phyloP scores from a whole-genome alignment of 2,113 vertebrate species.

The Phalacrocorax pelagicus region DNA sequence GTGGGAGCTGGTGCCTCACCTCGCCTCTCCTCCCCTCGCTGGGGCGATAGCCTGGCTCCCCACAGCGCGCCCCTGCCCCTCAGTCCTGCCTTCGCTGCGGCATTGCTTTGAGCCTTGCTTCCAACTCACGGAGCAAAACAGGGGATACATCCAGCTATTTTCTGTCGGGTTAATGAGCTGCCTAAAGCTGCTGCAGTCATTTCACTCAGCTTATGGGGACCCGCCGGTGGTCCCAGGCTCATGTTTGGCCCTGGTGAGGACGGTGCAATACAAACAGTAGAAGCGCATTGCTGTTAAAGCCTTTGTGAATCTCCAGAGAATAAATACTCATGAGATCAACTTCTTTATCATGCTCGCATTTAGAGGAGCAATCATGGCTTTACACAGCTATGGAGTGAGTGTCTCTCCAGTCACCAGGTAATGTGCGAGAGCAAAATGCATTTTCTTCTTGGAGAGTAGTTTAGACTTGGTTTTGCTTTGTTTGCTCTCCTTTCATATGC shows the following conservation, averaged over 20 bases:
- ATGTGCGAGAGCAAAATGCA: not conserved
- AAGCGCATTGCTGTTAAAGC: accelerated
- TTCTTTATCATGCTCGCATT: not conserved
- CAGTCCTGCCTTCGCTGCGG: accelerated
- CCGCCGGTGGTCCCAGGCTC: not conserved
- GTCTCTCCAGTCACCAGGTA: not conserved
- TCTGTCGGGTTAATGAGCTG: not conserved
- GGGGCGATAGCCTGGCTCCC: not conserved
- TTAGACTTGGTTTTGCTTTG: not conserved
- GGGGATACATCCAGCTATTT: accelerated
- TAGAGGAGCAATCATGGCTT: not conserved
- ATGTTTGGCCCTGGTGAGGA: not conserved
- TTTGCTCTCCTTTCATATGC: not conserved
- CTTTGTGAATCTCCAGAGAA: not conserved
- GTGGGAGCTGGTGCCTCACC: not conserved
- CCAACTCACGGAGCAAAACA: not conserved
- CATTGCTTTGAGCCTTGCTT: not conserved
- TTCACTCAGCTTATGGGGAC: not conserved
- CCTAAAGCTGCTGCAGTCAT: not conserved
- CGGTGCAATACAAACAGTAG: not conserved
- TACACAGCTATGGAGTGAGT: not conserved
- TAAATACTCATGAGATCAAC: not conserved
- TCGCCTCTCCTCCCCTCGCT: accelerated
- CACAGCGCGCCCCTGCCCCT: accelerated
- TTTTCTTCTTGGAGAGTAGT: not conserved